Conservation (phyloP, 2,113 vertebrate species). For the Haliaeetus leucogaster region DNA sequence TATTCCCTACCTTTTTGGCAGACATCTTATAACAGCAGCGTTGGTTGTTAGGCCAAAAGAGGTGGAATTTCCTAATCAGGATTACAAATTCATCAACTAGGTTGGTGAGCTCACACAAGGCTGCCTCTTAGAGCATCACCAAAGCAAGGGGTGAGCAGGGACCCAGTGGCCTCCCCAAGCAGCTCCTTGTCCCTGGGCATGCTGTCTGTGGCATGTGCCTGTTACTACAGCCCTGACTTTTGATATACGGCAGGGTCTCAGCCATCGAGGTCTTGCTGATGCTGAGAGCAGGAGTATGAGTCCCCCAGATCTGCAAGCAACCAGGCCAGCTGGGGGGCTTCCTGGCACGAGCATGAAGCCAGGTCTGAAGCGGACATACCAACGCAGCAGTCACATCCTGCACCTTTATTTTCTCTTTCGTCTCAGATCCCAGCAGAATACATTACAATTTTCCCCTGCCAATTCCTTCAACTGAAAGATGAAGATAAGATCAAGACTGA, state of each 20-base stretch:
- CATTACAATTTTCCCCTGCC: background rate
- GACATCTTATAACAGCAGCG: background rate
- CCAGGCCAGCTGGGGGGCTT: background rate
- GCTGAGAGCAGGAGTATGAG: background rate
- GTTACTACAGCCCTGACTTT: background rate
- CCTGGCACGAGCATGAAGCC: rapidly evolving
- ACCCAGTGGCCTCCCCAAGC: background rate
- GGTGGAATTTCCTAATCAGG: background rate
- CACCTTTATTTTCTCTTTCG: background rate
- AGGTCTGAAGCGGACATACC: background rate
- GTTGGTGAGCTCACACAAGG: too few relatives aligned
- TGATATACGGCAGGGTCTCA: rapidly evolving
- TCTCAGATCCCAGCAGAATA: background rate
- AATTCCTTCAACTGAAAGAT: background rate
- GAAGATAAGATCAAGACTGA: background rate
- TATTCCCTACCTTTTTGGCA: background rate
- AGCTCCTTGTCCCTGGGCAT: background rate
- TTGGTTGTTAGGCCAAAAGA: background rate
- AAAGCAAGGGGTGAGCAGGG: background rate
- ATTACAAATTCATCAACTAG: background rate
- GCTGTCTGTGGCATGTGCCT: rapidly evolving
- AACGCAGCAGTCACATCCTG: background rate
- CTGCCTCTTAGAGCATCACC: background rate
- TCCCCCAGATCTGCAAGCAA: too few relatives aligned
- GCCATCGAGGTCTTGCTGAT: background rate